Evolutionary conservation across 2,888 invertebrate genomes (phyloP).

Genomic region (Tetanocera ferruginea): DNA sequence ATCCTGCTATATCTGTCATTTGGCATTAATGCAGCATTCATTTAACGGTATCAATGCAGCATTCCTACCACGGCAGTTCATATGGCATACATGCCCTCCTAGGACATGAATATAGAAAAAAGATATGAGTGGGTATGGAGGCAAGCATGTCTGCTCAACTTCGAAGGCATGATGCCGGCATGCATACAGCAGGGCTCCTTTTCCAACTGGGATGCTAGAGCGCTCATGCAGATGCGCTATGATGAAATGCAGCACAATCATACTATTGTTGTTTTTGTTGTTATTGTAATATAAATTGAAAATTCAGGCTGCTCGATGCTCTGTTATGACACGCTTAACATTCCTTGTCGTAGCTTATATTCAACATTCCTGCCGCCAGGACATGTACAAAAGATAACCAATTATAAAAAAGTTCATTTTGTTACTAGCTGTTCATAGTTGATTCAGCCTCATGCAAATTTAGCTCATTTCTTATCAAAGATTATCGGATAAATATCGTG

Average conservation of each 20-base stretch:
- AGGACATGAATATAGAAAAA: no score
- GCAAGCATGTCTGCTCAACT: no score
- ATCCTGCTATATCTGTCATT: no score
- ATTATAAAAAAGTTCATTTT: background rate
- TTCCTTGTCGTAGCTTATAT: slow-evolving; percentile 14
- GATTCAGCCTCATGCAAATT: background rate
- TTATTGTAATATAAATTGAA: slow-evolving; percentile 32
- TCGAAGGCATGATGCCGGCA: no score
- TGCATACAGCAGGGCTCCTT: no score
- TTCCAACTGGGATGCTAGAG: background rate
- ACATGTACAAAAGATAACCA: slow-evolving; percentile 9
- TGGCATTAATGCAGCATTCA: no score
- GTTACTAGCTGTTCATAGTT: background rate
- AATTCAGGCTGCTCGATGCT: slow-evolving; percentile 9
- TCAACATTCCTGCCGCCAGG: slow-evolving; percentile 10
- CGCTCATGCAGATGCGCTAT: slow-evolving; percentile 14
- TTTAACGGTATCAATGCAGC: no score
- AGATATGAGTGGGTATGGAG: no score
- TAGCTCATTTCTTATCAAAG: background rate
- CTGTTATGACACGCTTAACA: slow-evolving; percentile 1
- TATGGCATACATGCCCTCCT: no score
- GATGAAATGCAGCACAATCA: background rate
- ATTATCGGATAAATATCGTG: slow-evolving; percentile 14
- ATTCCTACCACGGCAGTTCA: no score
- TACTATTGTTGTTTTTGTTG: slow-evolving; percentile 3